Percentiles rank a stretch among this genome's conserved stretches.
Evolutionary conservation across 2,797 vertebrate genomes (phyloP).

Genomic region (Scyliorhinus canicula): DNA sequence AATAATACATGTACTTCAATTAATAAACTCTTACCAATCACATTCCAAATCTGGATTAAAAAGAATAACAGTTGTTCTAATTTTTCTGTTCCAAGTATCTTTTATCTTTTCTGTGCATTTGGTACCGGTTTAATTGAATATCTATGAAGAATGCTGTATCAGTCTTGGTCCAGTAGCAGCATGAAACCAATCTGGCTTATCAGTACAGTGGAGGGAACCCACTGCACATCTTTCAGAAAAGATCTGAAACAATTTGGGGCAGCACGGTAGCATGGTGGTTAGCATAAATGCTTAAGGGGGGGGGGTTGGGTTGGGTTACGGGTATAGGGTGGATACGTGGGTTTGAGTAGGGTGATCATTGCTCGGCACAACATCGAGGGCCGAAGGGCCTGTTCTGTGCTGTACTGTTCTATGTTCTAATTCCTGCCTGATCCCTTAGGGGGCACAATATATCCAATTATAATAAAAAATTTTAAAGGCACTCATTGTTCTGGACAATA

Average conservation of each 20-base stretch:
- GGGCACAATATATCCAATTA: neutral
- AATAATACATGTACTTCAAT: neutral
- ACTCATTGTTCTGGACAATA: neutral
- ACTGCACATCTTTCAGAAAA: neutral
- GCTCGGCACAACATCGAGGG: too few species aligned
- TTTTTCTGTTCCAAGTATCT: neutral
- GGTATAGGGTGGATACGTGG: too few species aligned
- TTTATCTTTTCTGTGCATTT: neutral
- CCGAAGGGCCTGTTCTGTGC: too few species aligned
- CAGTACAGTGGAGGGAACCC: neutral
- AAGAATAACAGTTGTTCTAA: neutral
- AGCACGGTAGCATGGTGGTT: too few species aligned
- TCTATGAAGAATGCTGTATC: neutral
- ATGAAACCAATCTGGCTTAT: neutral
- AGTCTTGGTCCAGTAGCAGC: neutral
- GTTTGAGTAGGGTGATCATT: too few species aligned
- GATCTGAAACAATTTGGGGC: too few species aligned
- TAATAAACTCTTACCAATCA: neutral
- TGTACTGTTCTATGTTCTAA: too few species aligned
- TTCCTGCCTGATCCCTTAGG: neutral
- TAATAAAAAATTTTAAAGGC: neutral
- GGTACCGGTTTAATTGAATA: neutral
- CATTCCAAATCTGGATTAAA: neutral
- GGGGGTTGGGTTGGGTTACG: too few species aligned
- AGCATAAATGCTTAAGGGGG: too few species aligned